Conservation (phyloP, 2,113 vertebrate species). For the Corvus moneduloides region DNA sequence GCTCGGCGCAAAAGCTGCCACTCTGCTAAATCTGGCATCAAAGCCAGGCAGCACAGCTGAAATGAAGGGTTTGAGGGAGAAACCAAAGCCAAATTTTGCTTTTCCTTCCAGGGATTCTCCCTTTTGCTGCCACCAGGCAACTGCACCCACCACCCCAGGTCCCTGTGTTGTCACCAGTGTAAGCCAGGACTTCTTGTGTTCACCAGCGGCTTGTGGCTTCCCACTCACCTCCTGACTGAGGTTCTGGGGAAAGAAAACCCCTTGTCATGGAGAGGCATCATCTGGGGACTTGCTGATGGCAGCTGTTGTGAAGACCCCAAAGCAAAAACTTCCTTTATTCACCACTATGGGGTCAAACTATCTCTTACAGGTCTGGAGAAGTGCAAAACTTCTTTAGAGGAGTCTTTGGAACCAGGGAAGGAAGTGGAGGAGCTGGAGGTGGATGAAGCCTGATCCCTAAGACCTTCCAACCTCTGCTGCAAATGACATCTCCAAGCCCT, state of each 20-base stretch:
- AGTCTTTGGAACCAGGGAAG: background rate
- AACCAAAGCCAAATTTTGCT: background rate
- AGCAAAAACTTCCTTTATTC: background rate
- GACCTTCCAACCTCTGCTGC: background rate
- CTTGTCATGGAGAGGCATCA: background rate
- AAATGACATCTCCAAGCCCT: background rate
- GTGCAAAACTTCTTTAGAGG: background rate
- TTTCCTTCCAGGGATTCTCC: background rate
- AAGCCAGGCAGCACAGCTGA: background rate
- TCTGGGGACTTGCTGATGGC: background rate
- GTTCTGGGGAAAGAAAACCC: background rate
- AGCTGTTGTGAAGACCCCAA: background rate
- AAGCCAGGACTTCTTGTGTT: background rate
- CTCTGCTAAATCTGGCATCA: background rate
- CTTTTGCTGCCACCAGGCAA: background rate
- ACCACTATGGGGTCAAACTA: background rate
- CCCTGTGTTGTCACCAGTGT: background rate
- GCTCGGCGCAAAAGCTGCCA: background rate
- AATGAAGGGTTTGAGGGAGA: background rate
- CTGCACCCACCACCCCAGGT: background rate
- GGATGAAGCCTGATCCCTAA: background rate
- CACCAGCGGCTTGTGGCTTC: background rate
- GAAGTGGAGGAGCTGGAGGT: background rate
- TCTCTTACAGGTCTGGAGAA: background rate
- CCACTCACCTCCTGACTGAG: background rate